phyloP scores from a whole-genome alignment of 2,888 invertebrate genomes.

The Eilema caniola region DNA sequence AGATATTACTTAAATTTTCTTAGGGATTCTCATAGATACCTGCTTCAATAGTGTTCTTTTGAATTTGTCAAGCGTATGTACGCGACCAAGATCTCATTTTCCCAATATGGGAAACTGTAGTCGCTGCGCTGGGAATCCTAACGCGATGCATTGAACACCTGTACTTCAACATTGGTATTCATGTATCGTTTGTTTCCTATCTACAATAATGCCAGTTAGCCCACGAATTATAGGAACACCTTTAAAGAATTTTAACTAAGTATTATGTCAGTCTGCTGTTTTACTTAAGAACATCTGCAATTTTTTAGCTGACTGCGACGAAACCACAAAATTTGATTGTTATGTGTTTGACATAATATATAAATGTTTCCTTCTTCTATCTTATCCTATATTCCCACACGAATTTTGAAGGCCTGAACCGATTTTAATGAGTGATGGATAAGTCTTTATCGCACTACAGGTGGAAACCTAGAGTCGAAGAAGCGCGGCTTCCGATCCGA shows the following conservation, averaged over 20 bases:
- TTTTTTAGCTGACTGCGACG: neutral
- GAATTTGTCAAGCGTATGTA: constrained; percentile 14
- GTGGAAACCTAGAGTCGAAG: no score
- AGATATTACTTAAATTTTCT: no score
- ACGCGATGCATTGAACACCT: constrained; percentile 61
- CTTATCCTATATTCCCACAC: no score
- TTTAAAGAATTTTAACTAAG: constrained; percentile 1
- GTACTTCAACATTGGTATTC: constrained; percentile 40
- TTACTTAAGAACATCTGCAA: neutral
- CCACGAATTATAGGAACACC: constrained; percentile 30
- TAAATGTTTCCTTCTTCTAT: no score
- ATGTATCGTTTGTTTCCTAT: constrained; percentile 36
- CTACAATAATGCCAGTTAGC: constrained; percentile 48
- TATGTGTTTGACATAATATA: neutral
- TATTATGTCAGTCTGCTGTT: neutral
- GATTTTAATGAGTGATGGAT: neutral
- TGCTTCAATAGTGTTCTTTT: neutral
- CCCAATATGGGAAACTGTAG: constrained; percentile 42
- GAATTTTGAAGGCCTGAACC: neutral
- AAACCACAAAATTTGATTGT: neutral
- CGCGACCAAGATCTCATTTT: constrained; percentile 36
- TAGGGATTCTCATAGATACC: no score
- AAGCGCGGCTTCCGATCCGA: neutral
- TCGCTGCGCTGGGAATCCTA: constrained; percentile 57
- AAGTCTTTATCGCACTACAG: no score